Evolutionary conservation across 2,888 invertebrate genomes (phyloP), one percentile per base, ranked within the genome.

Genomic region (Troides oblongomaculatus): DNA sequence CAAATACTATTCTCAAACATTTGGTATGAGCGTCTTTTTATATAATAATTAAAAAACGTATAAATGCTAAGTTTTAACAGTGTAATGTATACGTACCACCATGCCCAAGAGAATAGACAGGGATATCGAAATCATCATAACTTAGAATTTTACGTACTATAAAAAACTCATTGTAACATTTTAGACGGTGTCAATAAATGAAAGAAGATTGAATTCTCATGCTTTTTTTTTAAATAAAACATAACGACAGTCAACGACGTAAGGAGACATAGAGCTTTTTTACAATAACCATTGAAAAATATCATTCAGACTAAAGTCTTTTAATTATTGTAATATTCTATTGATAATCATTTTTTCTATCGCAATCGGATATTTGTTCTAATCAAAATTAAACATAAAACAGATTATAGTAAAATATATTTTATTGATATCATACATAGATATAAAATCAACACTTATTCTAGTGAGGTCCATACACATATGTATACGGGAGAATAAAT

Each of bases 391-490:
- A 17, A 57, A 67, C 71, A 68, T 12, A 64, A 68, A 50, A 68
- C 1, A 57, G 12, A 12, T 64, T 56, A 53, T 66, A 56, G 62
- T 46, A 50, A 71, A 66, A 66, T 68, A 67, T 46, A 21, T 50
- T 69, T 71, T 64, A 72, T 72, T 68, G 6, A 59, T 46, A 39
- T 39, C n/a, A 8, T 58, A 63, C 23, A 59, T 61, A 59, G n/a
- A 53, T 62, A 67, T n/a, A 68, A 68, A 64, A 61, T 63, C 50
- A 72, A 74, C 71, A 66, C 71, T 74, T 72, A 74, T n/a, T 62
- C 72, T 74, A 71, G 65, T 53, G 43, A 61, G 50, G 57, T 60
- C 21, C 64, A 61, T 58, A 62, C 36, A n/a, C 36, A 58, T 53
- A 53, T 58, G 58, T 64, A 17, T 30, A 30, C 23, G 43, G 21